Evolutionary conservation across 2,888 invertebrate species (phyloP).

Genomic region (Nomada fabriciana): DNA sequence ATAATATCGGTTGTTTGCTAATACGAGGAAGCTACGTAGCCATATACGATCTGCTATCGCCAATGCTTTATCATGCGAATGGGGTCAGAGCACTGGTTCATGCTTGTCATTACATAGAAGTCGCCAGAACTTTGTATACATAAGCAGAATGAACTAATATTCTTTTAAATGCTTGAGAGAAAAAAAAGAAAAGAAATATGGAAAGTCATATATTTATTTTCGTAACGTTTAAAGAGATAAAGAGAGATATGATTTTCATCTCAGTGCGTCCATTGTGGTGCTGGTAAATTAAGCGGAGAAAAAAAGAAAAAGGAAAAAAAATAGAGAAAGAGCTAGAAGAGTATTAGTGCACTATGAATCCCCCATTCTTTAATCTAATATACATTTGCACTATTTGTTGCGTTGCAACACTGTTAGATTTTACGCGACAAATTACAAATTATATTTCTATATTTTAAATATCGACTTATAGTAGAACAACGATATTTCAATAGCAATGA

Average conservation of each 20-base stretch:
- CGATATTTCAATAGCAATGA: slow-evolving; percentile 34
- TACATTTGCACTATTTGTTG: slow-evolving; percentile 44
- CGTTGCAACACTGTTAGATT: slow-evolving; percentile 41
- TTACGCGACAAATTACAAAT: slow-evolving; percentile 46
- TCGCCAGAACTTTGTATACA: slow-evolving; percentile 56
- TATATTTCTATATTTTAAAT: slow-evolving; percentile 58
- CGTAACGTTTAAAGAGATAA: slow-evolving; percentile 60
- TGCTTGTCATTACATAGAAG: slow-evolving; percentile 55
- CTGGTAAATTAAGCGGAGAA: slow-evolving; percentile 56
- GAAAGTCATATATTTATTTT: slow-evolving; percentile 65
- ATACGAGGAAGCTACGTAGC: slow-evolving; percentile 54
- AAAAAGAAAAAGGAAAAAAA: background rate
- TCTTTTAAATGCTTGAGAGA: slow-evolving; percentile 51
- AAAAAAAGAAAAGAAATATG: slow-evolving; percentile 25
- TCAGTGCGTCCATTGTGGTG: slow-evolving; percentile 54
- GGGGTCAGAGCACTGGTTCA: slow-evolving; percentile 58
- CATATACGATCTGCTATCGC: slow-evolving; percentile 53
- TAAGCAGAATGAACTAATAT: slow-evolving; percentile 61
- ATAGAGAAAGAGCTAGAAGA: slow-evolving; percentile 1
- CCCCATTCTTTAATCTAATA: slow-evolving; percentile 50
- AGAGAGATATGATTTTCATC: slow-evolving; percentile 54
- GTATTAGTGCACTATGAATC: slow-evolving; percentile 48
- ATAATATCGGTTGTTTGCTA: slow-evolving; percentile 56
- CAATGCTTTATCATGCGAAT: slow-evolving; percentile 59
- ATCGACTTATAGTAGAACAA: slow-evolving; percentile 50